Conservation (phyloP, 2,888 invertebrate species). For the Euzophera pinguis region DNA sequence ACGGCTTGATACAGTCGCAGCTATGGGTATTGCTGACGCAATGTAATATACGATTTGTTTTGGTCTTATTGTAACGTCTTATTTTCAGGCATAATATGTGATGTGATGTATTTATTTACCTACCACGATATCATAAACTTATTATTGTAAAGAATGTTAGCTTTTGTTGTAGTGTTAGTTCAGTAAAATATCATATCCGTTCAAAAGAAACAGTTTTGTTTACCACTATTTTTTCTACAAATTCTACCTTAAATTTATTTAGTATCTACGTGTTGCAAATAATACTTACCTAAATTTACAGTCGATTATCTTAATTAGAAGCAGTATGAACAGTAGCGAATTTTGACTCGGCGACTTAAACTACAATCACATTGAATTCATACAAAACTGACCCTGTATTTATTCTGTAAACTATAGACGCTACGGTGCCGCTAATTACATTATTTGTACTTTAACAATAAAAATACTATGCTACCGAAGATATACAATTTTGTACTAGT, state of each 20-base stretch:
- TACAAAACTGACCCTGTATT: constrained; percentile 80
- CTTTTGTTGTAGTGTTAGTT: too few relatives aligned
- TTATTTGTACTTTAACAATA: constrained; percentile 74
- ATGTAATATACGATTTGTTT: constrained; percentile 53
- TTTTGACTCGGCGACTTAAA: constrained; percentile 68
- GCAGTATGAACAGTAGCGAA: constrained; percentile 67
- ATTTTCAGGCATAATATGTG: too few relatives aligned
- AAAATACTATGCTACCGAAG: constrained; percentile 64
- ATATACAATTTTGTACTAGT: constrained; percentile 76
- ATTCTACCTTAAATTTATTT: too few relatives aligned
- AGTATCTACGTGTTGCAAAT: background rate
- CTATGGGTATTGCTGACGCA: constrained; percentile 42
- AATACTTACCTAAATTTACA: constrained; percentile 63
- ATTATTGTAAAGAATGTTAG: too few relatives aligned
- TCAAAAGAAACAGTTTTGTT: too few relatives aligned
- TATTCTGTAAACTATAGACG: constrained; percentile 70
- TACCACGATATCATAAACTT: too few relatives aligned
- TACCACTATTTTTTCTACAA: too few relatives aligned
- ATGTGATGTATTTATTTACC: constrained; percentile 17
- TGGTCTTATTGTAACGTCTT: constrained; percentile 43
- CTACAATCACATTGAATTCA: constrained; percentile 80
- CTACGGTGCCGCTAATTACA: constrained; percentile 70
- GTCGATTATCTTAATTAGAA: constrained; percentile 59
- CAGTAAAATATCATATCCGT: too few relatives aligned
- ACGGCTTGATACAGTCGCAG: constrained; percentile 44